Evolutionary conservation across 2,113 vertebrate species (phyloP).

Genomic region (Thomomys bottae): DNA sequence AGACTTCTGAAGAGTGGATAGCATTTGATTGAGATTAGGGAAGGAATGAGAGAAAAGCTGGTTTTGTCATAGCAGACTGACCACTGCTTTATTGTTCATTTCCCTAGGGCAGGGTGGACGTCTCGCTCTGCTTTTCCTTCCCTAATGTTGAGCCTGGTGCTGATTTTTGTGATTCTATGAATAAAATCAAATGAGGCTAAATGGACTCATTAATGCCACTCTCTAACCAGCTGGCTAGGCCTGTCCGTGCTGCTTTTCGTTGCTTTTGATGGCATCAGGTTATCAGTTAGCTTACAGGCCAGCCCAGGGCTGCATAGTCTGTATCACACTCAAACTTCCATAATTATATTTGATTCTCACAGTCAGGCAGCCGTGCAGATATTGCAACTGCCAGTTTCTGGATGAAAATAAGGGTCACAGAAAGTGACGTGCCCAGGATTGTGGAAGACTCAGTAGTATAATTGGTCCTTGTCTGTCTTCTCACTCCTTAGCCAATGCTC

Average conservation of each 20-base stretch:
- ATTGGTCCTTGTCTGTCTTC: neutral
- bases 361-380: neutral
- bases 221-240: neutral
- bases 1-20: neutral
- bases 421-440: neutral
- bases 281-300: neutral
- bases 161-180: neutral
- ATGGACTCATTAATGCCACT: neutral
- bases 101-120: neutral
- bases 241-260: neutral
- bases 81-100: neutral
- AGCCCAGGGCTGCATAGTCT: neutral
- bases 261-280: no score
- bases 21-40: neutral
- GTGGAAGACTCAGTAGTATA: neutral
- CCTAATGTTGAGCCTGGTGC: neutral
- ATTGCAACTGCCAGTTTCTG: neutral
- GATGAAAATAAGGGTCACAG: conserved; percentile 15
- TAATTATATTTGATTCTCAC: neutral
- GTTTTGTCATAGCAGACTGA: neutral
- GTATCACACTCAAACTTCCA: neutral
- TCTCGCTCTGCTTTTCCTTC: neutral
- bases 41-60: neutral
- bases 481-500: neutral
- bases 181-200: neutral